Evolutionary conservation across 2,113 vertebrate species (phyloP), one percentile per base, ranked within the genome.

Genomic region (Taurulus bubalis): DNA sequence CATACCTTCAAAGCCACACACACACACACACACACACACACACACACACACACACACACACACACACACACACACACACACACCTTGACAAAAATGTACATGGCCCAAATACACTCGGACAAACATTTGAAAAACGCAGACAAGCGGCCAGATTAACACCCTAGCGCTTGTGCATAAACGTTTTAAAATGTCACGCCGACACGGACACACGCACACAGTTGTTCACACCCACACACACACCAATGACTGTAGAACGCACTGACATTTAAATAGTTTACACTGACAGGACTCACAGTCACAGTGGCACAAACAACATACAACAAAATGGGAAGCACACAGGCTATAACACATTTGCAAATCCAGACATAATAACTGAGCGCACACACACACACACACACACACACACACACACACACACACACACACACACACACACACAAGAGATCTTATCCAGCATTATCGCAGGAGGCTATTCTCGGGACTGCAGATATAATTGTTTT

Each of bases 221-320:
- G 22, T 47, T 30, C n/a, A 66, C 15, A 22, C 30, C 30, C 83
- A 77, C n/a, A 66, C 14, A n/a, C 30, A 42, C 83, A 77, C 70
- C 20, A n/a, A n/a, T 36, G 11, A 49, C 34, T 62, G 34, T n/a
- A 26, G 69, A 76, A 65, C 81, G 74, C 49, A 30, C 32, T 85
- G 89, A 89, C 87, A 91, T 91, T 83, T 65, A 16, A 75, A 77
- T 15, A 34, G 80, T 77, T 71, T 72, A 84, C 66, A 10, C 42
- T 75, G 79, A 79, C 65, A 71, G 24, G 76, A 87, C 85, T 83
- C 87, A 77, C 7, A 68, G 79, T 87, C 87, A 87, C 76, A 65
- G 67, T 18, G 63, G 71, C 79, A 78, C 34, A 79, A 67, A 79
- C 65, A 74, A 78, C 34, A 79, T 64, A 79, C 65, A 74, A 64